Conservation (phyloP, 2,113 vertebrate species). For the Mormyrus lacerda region DNA sequence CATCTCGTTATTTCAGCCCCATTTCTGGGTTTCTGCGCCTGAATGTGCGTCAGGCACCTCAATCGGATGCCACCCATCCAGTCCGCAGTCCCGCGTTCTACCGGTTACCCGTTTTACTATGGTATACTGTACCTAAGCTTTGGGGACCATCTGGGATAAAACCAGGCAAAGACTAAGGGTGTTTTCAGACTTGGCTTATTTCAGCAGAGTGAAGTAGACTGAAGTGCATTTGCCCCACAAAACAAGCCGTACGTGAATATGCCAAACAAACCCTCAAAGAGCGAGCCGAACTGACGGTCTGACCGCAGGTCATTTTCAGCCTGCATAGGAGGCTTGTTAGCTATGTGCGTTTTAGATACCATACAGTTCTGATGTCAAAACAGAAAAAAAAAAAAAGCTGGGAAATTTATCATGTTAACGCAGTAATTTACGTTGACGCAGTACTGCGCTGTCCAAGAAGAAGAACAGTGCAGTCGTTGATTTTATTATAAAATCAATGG, state of each 20-base stretch:
- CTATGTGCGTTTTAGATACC: not conserved
- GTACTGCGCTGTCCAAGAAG: not conserved
- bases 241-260: not conserved
- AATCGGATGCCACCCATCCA: not conserved
- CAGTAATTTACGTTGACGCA: too few relatives aligned
- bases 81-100: not conserved
- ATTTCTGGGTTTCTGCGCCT: not conserved
- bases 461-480: not conserved
- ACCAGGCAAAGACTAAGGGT: not conserved
- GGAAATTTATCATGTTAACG: not conserved
- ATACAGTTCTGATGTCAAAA: not conserved
- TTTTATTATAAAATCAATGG: not conserved
- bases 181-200: not conserved
- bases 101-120: not conserved
- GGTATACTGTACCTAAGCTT: not conserved
- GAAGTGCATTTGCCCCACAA: not conserved
- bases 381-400: not conserved
- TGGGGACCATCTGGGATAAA: not conserved
- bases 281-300: not conserved
- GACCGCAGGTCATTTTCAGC: not conserved
- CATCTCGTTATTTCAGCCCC: not conserved
- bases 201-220: not conserved
- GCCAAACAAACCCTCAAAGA: not conserved
- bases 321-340: not conserved
- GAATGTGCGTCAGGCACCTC: not conserved